Base-by-base conservation (phyloP, 1,140 invertebrate species). In the Lerema accius region DNA sequence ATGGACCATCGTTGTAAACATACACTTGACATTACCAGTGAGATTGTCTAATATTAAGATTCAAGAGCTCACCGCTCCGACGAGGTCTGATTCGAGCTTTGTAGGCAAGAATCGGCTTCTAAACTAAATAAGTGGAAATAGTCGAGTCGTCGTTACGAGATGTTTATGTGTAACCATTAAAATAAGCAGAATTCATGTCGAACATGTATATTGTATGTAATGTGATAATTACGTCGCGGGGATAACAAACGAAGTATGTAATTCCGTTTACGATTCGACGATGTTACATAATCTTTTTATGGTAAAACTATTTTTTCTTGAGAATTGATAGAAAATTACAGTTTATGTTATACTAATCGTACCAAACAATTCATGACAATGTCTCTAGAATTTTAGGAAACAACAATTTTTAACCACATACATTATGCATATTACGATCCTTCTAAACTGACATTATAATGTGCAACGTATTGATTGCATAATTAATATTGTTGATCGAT, bases 101-200 rank as follows among this genome's bases (percentile, higher is more conserved):
- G 56, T 50, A 70, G 77, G 77, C 77, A 79, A 79, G 77, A 75
- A 60, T 65, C 55, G 77, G 77, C 77, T 73, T 68, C 56, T 70
- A 67, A 49, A 65, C 63, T 64, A 69, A 62, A 62, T 43, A 59
- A 59, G 55, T 17, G 55, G 55, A 58, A 59, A 37, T 48, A 46
- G 55, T 59, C 55, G 35, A 53, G n/a, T 53, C 16, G 15, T 11
- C 11, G 28, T 17, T 17, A 26, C 35, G 15, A 53, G 49, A 53
- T 40, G 40, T 32, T 43, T 39, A 43, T 43, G 26, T 58, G 40
- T 35, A 56, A 56, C 55, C 26, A 46, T 58, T 58, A 16, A 15
- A 50, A 50, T 35, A 35, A 50, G 42, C 42, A 46, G 42, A 58
- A 58, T 35, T 32, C 14, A 58, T 15, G 17, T 13, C 28, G 28